Conservation (phyloP, 1,140 invertebrate species). For the Drepana arcuata region DNA sequence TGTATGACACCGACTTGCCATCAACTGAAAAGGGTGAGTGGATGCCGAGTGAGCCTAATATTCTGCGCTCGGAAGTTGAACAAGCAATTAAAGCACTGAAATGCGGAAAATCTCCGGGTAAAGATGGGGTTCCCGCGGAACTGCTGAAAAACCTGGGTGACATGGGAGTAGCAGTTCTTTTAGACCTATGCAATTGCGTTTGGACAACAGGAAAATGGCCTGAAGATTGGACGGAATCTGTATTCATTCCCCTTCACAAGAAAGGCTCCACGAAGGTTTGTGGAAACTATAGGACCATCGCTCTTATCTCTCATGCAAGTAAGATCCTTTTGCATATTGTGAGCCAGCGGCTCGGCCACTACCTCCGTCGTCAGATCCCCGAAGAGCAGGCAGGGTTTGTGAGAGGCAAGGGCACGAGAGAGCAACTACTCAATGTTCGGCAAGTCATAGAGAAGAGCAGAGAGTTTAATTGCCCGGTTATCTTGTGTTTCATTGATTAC, state of each 20-base stretch:
- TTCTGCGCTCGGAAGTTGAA: constrained; percentile 6
- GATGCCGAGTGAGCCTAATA: constrained; percentile 3
- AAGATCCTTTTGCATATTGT: constrained; percentile 15
- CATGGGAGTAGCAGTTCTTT: neutral
- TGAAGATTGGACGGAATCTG: neutral
- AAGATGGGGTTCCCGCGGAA: constrained; percentile 4
- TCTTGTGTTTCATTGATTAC: constrained; percentile 13
- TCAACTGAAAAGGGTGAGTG: neutral
- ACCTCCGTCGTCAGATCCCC: constrained; percentile 7
- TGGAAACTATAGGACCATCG: constrained; percentile 7
- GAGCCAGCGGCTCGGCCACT: constrained; percentile 8
- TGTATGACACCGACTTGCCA: constrained; percentile 1
- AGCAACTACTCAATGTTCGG: constrained; percentile 19
- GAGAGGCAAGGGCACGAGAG: constrained; percentile 14
- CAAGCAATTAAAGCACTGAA: constrained; percentile 3
- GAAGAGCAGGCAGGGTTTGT: constrained; percentile 18
- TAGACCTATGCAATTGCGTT: neutral
- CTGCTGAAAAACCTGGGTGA: constrained; percentile 5
- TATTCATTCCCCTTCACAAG: neutral
- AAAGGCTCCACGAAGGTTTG: neutral
- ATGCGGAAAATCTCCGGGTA: constrained; percentile 5
- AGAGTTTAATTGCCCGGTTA: constrained; percentile 4
- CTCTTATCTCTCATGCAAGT: constrained; percentile 13
- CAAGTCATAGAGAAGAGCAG: constrained; percentile 8
- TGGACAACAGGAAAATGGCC: neutral